Evolutionary conservation across 2,113 vertebrate genomes (phyloP).

Genomic region (Tachysurus fulvidraco): DNA sequence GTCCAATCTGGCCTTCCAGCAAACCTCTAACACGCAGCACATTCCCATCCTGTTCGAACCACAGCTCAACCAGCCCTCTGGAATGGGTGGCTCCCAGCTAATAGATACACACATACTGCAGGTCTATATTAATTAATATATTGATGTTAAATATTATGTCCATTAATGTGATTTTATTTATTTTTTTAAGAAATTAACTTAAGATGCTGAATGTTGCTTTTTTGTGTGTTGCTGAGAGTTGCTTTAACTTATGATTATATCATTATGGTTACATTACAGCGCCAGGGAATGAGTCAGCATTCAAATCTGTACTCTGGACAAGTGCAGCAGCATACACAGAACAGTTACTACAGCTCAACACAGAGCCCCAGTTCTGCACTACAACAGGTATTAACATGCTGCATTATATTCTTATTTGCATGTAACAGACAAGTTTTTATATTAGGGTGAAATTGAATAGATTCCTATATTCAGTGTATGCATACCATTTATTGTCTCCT

Average conservation of each 20-base stretch:
- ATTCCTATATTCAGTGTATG: background rate
- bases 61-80: constrained; percentile 90
- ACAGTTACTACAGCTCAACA: constrained; percentile 94
- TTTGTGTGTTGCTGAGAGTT: background rate
- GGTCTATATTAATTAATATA: constrained; percentile 65
- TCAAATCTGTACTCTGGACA: constrained; percentile 95
- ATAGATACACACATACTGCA: constrained; percentile 96
- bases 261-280: constrained; percentile 68
- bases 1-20: constrained; percentile 91
- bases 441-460: background rate
- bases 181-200: background rate
- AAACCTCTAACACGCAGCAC: constrained; percentile 91
- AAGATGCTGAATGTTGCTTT: background rate
- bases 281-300: constrained; percentile 94
- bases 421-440: constrained; percentile 55
- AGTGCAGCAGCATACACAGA: constrained; percentile 94
- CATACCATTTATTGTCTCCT: background rate
- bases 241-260: background rate
- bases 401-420: constrained; percentile 60
- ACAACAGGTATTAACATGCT: constrained; percentile 81
- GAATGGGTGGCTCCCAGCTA: constrained; percentile 91
- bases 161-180: background rate
- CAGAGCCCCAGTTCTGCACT: constrained; percentile 89
- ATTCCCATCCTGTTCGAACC: constrained; percentile 98
- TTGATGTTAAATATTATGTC: background rate